Evolutionary conservation across 2,888 invertebrate species (phyloP), one percentile per base, ranked within the genome.

Genomic region (Aspidiotus destructor): DNA sequence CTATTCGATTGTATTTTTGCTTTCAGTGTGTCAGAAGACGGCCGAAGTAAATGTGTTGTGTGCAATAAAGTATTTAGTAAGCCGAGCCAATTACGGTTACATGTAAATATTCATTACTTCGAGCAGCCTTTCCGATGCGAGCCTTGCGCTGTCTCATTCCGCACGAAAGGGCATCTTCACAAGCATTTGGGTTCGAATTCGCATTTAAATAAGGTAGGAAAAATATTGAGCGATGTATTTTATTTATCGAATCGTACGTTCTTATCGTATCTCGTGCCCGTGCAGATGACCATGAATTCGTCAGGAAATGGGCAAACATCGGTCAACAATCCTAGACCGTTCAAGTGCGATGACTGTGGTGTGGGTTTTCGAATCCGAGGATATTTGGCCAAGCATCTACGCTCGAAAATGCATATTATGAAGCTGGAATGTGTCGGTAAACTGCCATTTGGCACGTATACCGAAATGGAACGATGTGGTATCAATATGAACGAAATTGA

Each of bases 311-410:
- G 89, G 10, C 86, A 92, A 65, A 80, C 86, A 9, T 89, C 89
- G 0, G 88, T 89, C 13, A 88, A 87, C 72, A 96, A 97, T 79
- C 97, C 97, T 3, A 83, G 97, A 63, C 96, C 97, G 16, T 98
- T 96, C 78, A 91, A 94, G 75, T 98, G 98, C 80, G 86, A 86
- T 17, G 95, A 97, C 76, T 98, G 98, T 77, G 92, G 91, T 76
- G 91, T 94, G 73, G 96, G 95, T 9, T 98, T 99, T 77, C 84
- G 93, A 74, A 96, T 96, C 75, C 96, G 95, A 75, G 98, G 97
- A 0, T 97, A 97, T 78, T 80, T 99, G 74, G 95, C 96, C 0
- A 97, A 97, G 78, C 98, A 99, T 81, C 82, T 98, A 71, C 85
- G 97, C 69, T 94, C 94, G 72, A 95, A 95, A 81, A 90, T 92